Evolutionary conservation across 2,888 invertebrate genomes (phyloP).

Genomic region (Charanyca ferruginea): DNA sequence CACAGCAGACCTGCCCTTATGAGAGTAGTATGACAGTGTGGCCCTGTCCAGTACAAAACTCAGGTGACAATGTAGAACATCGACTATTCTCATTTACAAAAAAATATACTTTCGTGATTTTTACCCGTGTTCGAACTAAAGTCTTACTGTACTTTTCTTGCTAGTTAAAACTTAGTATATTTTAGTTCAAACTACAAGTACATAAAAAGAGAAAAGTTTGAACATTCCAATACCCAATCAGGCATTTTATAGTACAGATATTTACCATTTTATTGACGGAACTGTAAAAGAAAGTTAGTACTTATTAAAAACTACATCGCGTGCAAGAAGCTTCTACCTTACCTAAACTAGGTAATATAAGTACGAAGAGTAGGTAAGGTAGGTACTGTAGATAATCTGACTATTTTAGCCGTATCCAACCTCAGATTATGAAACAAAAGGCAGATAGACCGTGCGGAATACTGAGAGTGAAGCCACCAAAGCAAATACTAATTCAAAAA

Average conservation of each 20-base stretch:
- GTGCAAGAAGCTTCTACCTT: conserved; percentile 23
- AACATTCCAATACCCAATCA: conserved; percentile 33
- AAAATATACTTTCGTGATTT: neutral
- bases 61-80: neutral
- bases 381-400: no score
- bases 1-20: no score
- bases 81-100: neutral
- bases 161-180: neutral
- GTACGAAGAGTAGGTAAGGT: neutral
- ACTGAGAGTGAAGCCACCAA: no score
- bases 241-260: conserved; percentile 25
- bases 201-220: conserved; percentile 20
- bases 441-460: no score
- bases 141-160: neutral
- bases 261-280: conserved; percentile 23
- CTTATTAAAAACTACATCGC: conserved; percentile 42
- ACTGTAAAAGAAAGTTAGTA: conserved; percentile 29
- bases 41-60: no score
- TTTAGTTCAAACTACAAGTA: conserved; percentile 12
- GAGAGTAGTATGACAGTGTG: no score
- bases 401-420: no score
- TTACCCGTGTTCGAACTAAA: neutral
- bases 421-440: no score
- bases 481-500: no score
- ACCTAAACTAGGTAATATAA: neutral